Conservation (phyloP, 2,888 invertebrate species). For the Agrotis ipsilon region DNA sequence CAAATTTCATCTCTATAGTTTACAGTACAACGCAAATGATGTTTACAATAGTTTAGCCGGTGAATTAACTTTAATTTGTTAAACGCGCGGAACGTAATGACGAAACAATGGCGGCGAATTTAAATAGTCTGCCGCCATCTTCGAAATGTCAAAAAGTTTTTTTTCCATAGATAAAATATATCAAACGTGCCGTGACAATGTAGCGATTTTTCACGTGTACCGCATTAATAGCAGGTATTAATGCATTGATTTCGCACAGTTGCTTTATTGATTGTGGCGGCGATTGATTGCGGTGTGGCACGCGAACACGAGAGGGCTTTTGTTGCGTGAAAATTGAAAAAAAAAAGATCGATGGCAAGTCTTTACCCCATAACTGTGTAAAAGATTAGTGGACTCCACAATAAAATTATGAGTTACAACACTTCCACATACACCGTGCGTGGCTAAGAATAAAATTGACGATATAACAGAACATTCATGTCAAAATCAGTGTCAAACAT, state of each 20-base stretch:
- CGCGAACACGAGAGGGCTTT: constrained; percentile 78
- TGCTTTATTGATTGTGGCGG: constrained; percentile 85
- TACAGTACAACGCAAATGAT: constrained; percentile 3
- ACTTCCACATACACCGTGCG: constrained; percentile 15
- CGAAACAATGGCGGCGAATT: constrained; percentile 38
- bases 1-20: constrained; percentile 14
- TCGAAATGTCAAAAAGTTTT: constrained; percentile 43
- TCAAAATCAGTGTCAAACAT: constrained; percentile 52
- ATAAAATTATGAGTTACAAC: constrained; percentile 28
- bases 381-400: constrained; percentile 26
- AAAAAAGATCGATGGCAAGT: constrained; percentile 61
- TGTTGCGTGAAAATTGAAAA: constrained; percentile 72
- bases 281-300: constrained; percentile 84
- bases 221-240: constrained; percentile 76
- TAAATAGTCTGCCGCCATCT: constrained; percentile 45
- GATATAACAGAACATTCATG: constrained; percentile 43
- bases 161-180: constrained; percentile 58
- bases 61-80: constrained; percentile 12
- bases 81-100: constrained; percentile 18
- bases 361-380: constrained; percentile 39
- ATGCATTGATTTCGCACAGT: constrained; percentile 87
- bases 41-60: constrained; percentile 23
- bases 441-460: constrained; percentile 39
- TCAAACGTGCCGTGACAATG: constrained; percentile 67
- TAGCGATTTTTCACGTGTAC: constrained; percentile 75